Percentiles rank a stretch among this genome's conserved stretches.
phyloP scores from a whole-genome alignment of 2,113 vertebrate species.

The Pheucticus melanocephalus region DNA sequence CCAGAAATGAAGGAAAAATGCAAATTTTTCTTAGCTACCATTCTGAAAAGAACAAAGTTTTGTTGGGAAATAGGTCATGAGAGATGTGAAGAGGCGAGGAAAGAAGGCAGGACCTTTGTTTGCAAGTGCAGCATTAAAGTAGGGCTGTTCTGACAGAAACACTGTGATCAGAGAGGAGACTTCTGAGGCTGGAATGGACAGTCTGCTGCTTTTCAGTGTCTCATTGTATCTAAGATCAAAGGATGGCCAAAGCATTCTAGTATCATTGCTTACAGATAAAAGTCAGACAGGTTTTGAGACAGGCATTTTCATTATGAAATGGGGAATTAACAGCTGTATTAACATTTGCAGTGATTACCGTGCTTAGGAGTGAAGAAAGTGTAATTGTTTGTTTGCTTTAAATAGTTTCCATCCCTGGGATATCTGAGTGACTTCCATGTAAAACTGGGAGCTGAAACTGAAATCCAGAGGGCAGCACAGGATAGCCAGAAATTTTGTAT shows the following conservation, averaged over 20 bases:
- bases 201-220: background rate
- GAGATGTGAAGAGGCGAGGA: background rate
- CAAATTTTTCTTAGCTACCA: background rate
- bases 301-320: background rate
- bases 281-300: background rate
- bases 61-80: background rate
- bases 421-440: background rate
- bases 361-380: background rate
- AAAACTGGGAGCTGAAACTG: background rate
- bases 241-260: background rate
- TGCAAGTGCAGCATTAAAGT: background rate
- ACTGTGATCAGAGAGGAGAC: conserved; percentile 3
- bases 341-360: background rate
- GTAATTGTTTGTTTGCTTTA: background rate
- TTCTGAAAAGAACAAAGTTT: conserved; percentile 13
- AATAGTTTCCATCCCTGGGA: background rate
- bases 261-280: background rate
- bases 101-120: conserved; percentile 26
- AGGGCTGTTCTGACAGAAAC: background rate
- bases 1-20: background rate
- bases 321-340: background rate
- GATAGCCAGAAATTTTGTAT: background rate
- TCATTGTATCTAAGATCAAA: conserved; percentile 16
- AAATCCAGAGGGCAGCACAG: rapidly evolving
- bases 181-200: background rate